These are phyloP conservation scores for Turnix velox DNA, from an alignment of 2,113 vertebrate species.

Conservation along the genomic window DNA sequence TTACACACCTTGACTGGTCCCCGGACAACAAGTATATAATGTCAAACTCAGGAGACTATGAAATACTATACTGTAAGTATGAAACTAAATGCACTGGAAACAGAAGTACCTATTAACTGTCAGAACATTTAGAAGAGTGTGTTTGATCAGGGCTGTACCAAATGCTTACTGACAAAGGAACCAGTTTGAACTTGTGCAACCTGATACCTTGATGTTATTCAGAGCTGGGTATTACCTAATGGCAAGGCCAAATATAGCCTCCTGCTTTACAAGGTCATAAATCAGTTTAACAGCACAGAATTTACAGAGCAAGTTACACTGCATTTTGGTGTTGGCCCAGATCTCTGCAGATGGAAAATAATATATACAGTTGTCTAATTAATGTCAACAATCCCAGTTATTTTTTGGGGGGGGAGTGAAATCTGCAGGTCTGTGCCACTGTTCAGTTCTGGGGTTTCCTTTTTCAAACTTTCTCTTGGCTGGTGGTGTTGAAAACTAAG, in stretches of 20 bases:
- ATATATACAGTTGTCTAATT: not conserved
- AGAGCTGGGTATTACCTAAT: slow-evolving; percentile 46
- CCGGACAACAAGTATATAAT: slow-evolving; percentile 97
- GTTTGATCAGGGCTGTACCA: not conserved
- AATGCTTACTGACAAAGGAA: slow-evolving; percentile 31
- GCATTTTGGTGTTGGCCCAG: not conserved
- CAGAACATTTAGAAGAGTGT: not conserved
- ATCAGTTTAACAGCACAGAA: slow-evolving; percentile 18
- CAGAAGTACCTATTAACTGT: not conserved
- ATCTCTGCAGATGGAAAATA: slow-evolving; percentile 36
- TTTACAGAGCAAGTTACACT: slow-evolving; percentile 21
- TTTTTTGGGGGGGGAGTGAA: slow-evolving; percentile 1
- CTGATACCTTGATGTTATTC: slow-evolving; percentile 56
- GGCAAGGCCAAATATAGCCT: slow-evolving; percentile 58
- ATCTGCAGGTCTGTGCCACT: not conserved
- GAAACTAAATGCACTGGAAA: not conserved
- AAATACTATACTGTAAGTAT: slow-evolving; percentile 98
- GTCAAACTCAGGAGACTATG: slow-evolving; percentile 99
- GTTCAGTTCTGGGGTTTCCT: not conserved
- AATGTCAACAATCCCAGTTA: slow-evolving; percentile 11
- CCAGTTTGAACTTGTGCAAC: slow-evolving; percentile 41
- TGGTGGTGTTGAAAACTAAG: not conserved
- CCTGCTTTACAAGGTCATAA: slow-evolving; percentile 59
- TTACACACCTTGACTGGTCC: slow-evolving; percentile 99
- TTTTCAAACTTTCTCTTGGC: not conserved